Evolutionary conservation across 2,113 vertebrate genomes (phyloP).

Genomic region (Crotalus tigris): DNA sequence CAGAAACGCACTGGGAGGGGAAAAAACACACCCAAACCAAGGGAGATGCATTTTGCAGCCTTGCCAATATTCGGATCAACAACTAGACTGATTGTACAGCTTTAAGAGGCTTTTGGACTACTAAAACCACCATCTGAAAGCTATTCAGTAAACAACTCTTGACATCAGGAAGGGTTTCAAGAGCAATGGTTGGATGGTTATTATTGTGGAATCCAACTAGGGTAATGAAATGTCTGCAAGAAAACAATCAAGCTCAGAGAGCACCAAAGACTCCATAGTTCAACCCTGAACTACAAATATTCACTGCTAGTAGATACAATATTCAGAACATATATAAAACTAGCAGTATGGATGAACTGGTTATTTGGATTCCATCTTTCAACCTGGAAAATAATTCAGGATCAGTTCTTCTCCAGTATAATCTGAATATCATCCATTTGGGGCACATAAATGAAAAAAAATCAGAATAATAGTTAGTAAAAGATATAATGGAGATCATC

Average conservation of each 20-base stretch:
- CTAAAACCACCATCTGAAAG: neutral
- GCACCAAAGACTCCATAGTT: neutral
- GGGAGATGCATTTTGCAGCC: neutral
- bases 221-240: neutral
- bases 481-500: neutral
- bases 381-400: neutral
- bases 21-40: constrained; percentile 22
- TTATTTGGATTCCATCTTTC: neutral
- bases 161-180: neutral
- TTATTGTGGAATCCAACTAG: neutral
- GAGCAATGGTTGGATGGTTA: neutral
- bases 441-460: constrained; percentile 14
- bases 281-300: neutral
- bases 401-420: neutral
- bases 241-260: neutral
- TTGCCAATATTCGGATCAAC: neutral
- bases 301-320: neutral
- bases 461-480: constrained; percentile 12
- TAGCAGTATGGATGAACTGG: neutral
- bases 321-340: neutral
- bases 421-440: constrained; percentile 19
- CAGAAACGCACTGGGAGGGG: constrained; percentile 2
- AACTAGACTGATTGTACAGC: neutral
- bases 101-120: neutral
- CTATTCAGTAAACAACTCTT: neutral